Evolutionary conservation across 1,140 invertebrate genomes (phyloP).

Genomic region (Schlechtendalia chinensis): DNA sequence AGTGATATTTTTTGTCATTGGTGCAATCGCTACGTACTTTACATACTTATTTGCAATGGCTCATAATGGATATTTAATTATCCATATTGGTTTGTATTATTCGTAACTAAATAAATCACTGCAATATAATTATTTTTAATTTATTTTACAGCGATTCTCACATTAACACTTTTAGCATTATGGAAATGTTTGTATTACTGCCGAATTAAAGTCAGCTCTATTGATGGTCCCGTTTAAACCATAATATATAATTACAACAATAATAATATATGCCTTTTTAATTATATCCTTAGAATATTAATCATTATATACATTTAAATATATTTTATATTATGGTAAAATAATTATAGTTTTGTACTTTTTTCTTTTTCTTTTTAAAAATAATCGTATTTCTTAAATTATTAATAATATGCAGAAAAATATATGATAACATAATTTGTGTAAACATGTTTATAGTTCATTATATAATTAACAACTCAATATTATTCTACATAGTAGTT

Average conservation of each 20-base stretch:
- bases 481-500: too few species aligned
- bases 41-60: conserved; percentile 60
- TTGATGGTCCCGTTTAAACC: conserved; percentile 67
- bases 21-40: conserved; percentile 73
- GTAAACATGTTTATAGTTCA: too few species aligned
- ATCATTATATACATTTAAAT: neutral
- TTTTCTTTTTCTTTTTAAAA: neutral
- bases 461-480: too few species aligned
- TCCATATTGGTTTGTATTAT: conserved; percentile 69
- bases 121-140: neutral
- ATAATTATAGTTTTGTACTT: conserved; percentile 26
- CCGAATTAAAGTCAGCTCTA: conserved; percentile 83
- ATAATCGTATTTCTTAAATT: too few species aligned
- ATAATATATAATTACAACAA: neutral
- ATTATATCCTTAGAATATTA: conserved; percentile 6
- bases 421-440: too few species aligned
- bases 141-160: conserved; percentile 65
- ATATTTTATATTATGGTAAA: conserved; percentile 35
- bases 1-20: conserved; percentile 71
- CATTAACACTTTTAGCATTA: conserved; percentile 71
- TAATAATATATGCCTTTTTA: neutral
- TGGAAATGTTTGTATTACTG: conserved; percentile 82
- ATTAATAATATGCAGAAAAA: too few species aligned
- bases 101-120: neutral
- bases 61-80: conserved; percentile 77